Conservation (phyloP, 2,888 invertebrate genomes). For the Brachynemurus nebulosus region DNA sequence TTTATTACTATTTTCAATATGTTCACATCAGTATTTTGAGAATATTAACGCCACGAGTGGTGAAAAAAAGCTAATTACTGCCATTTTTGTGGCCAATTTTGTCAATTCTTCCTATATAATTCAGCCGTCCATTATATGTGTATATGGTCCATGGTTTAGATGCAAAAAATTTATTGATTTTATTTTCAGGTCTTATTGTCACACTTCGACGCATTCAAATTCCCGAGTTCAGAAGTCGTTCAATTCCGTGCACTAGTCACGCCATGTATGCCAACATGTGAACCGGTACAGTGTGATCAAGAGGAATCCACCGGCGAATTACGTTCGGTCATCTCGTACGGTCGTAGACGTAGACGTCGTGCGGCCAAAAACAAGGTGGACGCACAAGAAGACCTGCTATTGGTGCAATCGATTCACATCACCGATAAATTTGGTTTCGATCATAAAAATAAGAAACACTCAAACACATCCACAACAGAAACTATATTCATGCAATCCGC, state of each 20-base stretch:
- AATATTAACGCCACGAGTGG: no score
- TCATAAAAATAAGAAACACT: conserved; percentile 37
- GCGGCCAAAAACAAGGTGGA: conserved; percentile 29
- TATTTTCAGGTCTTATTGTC: conserved; percentile 76
- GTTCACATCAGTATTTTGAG: no score
- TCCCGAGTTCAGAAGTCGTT: conserved; percentile 87
- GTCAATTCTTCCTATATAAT: no score
- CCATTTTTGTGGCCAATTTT: no score
- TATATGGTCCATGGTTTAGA: no score
- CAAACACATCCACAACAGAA: conserved; percentile 39
- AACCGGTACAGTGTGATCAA: conserved; percentile 80
- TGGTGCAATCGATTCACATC: conserved; percentile 84
- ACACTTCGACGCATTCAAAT: conserved; percentile 92
- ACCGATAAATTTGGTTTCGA: conserved; percentile 85
- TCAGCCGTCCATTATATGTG: no score
- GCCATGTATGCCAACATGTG: conserved; percentile 86
- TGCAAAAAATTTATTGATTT: no score
- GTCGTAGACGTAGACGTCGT: conserved; percentile 59
- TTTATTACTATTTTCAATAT: no score
- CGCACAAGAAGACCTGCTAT: conserved; percentile 62
- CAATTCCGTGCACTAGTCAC: conserved; percentile 93
- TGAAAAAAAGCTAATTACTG: no score
- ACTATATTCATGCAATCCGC: conserved; percentile 56
- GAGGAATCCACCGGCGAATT: conserved; percentile 72
- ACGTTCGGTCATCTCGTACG: conserved; percentile 70